Evolutionary conservation across 2,113 vertebrate genomes (phyloP), one percentile per base, ranked within the genome.

Genomic region (Acinonyx jubatus): DNA sequence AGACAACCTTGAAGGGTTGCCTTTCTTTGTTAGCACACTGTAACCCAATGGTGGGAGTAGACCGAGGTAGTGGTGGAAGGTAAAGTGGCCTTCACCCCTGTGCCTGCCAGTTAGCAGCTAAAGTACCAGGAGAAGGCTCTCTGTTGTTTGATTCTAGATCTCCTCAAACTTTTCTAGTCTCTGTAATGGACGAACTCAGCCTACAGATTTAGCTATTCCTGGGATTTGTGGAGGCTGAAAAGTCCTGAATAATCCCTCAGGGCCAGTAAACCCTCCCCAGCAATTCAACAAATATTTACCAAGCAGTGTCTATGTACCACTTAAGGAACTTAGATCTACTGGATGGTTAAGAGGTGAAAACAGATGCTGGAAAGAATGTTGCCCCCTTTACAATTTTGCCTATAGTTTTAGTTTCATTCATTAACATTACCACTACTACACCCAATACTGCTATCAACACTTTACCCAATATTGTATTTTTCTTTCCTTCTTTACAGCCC

Each of bases 331-430:
- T 45, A 73, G 7, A 78, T 71, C 45, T 91, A 85, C 7, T 81
- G n/a, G 11, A 85, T 1, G 50, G 8, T 6, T 2, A 90, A 61
- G 55, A 89, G 66, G 21, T 78, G 21, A 92, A 96, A 94, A 82
- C 0, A 69, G 33, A 69, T 33, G 94, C 8, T 33, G 65, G 82
- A 82, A 90, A 33, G 25, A 90, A 90, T 50, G 79, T 10, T 85
- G 16, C 19, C 48, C 80, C 65, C 33, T 85, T 94, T 55, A 80
- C 5, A 71, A 78, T 89, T 92, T 45, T 84, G 66, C 33, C 76
- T 89, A 80, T 25, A 90, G n/a, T 81, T 90, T 86, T 50, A 93
- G 45, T 31, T 91, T 61, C 50, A 86, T 87, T 95, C 55, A 78
- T 57, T 84, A 92, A n/a, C 27, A 85, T 31, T 45, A 90, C 66